Base-by-base conservation (phyloP, 2,888 invertebrate genomes). In the Plagodis pulveraria region DNA sequence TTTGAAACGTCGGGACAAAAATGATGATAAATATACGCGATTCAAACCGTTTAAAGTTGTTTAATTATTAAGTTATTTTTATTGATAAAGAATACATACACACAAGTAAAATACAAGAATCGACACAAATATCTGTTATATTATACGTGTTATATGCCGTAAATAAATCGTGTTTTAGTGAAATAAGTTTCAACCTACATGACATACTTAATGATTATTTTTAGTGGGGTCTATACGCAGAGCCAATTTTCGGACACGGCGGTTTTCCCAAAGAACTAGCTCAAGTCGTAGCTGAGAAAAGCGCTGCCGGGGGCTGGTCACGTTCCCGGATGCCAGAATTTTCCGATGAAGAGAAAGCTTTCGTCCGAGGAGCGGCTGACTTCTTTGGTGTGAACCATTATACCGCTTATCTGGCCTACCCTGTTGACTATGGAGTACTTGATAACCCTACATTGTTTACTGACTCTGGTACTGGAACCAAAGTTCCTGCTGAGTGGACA, bases 311-410 rank as follows among this genome's bases (percentile, higher is more conserved):
- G 72, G 92, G 93, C 0, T 89, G 80, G 67, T 53, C 76, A 0
- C 65, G 74, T 41, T 93, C 93, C 0, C 80, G 93, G 0, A 70
- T 94, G 47, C 93, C 93, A 0, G 70, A 72, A n/a, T 93, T 93
- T 67, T 86, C 88, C 0, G 72, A 78, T 10, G 83, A 87, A 50
- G 93, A 93, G 76, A 76, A 69, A 7, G 65, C 64, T 0, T 78
- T 81, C 2, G 78, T 81, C 0, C 78, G 71, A 51, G 91, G 91
- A 2, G 22, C 84, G 0, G 65, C 72, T 0, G 91, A 91, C 62
- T 91, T 89, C 73, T 81, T 89, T 12, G 89, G 96, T 0, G 85
- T 97, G 4, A 96, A 96, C 73, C 94, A 95, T 59, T 97, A 97
- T 76, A 94, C 95, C 0, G 80, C 93, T 0, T 70, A 2, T 0